Conservation (phyloP, 2,888 invertebrate genomes). For the Drosophila falleni region DNA sequence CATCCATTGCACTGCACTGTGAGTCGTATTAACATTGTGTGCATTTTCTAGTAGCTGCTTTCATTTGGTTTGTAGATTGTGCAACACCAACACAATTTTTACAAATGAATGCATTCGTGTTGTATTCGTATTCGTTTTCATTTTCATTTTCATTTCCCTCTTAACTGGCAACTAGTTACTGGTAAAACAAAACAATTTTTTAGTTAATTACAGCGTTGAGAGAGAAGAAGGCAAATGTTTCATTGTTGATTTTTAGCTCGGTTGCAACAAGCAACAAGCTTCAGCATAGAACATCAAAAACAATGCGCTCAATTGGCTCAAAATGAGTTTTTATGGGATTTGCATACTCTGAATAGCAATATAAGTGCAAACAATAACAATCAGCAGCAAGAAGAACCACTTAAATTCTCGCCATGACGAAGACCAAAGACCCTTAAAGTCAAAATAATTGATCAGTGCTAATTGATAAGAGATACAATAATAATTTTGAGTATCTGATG, state of each 20-base stretch:
- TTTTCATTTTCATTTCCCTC: slow-evolving; percentile 29
- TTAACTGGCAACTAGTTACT: slow-evolving; percentile 27
- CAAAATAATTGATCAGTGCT: background rate
- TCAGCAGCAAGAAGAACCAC: background rate
- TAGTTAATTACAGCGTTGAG: slow-evolving; percentile 67
- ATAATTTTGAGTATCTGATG: background rate
- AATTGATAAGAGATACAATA: background rate
- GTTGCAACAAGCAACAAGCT: slow-evolving; percentile 33
- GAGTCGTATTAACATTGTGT: slow-evolving; percentile 41
- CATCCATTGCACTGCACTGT: slow-evolving; percentile 29
- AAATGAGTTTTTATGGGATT: slow-evolving; percentile 80
- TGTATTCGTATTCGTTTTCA: slow-evolving; percentile 31
- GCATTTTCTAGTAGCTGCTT: slow-evolving; percentile 35
- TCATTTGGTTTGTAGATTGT: slow-evolving; percentile 49
- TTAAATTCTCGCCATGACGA: slow-evolving; percentile 3
- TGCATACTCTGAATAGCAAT: slow-evolving; percentile 71
- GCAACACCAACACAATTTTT: slow-evolving; percentile 51
- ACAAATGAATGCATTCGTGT: slow-evolving; percentile 69
- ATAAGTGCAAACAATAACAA: slow-evolving; percentile 60
- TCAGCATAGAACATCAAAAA: slow-evolving; percentile 34
- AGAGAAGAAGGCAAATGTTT: slow-evolving; percentile 23
- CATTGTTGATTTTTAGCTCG: slow-evolving; percentile 57
- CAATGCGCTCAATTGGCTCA: slow-evolving; percentile 75
- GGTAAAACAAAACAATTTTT: slow-evolving; percentile 51
- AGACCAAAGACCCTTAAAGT: slow-evolving; percentile 4